Conservation (phyloP, 92 coral and sea anemone genomes). For the Phenganax marumi region DNA sequence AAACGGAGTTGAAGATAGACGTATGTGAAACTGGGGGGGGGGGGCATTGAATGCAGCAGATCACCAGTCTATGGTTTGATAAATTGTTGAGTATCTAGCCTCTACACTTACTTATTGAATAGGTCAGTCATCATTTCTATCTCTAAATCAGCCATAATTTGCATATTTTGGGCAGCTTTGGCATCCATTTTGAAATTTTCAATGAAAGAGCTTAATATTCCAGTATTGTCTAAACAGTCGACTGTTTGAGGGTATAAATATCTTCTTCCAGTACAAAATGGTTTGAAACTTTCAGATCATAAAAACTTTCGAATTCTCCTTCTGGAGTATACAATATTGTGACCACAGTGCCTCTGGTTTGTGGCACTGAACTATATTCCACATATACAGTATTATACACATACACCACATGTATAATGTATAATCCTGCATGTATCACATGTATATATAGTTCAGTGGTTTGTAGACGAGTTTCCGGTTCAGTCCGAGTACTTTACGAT, state of each 20-base stretch:
- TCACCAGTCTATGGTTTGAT: background rate
- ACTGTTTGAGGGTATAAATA: too few relatives aligned
- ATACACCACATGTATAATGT: too few relatives aligned
- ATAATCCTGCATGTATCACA: too few relatives aligned
- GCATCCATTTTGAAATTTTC: constrained; percentile 66
- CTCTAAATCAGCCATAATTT: constrained; percentile 91
- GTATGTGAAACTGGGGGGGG: too few relatives aligned
- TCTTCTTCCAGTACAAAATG: background rate
- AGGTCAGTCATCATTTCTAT: constrained; percentile 99
- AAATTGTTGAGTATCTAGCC: background rate
- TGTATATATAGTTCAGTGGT: too few relatives aligned
- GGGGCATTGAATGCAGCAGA: background rate
- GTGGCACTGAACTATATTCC: too few relatives aligned
- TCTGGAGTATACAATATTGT: background rate
- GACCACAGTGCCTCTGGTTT: too few relatives aligned
- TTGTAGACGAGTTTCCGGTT: background rate
- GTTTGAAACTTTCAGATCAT: background rate
- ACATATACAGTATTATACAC: too few relatives aligned
- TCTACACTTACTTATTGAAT: constrained; percentile 76
- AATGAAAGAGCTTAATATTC: background rate
- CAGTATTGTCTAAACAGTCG: too few relatives aligned
- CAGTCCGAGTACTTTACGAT: constrained; percentile 2
- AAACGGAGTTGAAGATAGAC: too few relatives aligned
- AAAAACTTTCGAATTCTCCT: background rate
- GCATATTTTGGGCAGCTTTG: constrained; percentile 66